These are phyloP conservation scores for Zaprionus lachaisei DNA, from an alignment of 1,140 invertebrate species.

Conservation along the genomic window DNA sequence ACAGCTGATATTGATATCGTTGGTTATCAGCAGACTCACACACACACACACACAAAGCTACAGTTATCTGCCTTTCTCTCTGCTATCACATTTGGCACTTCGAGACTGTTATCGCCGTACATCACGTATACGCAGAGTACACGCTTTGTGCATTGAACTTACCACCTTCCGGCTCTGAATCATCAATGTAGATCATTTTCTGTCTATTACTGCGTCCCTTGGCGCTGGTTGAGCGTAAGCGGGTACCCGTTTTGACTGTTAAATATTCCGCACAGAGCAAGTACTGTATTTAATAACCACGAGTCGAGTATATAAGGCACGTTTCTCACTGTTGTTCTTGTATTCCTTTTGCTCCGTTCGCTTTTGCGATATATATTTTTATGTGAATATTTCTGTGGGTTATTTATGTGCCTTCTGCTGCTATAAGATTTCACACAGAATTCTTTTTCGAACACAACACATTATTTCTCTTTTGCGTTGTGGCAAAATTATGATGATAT, in stretches of 20 bases:
- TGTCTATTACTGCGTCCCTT: slow-evolving; percentile 52
- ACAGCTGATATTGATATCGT: slow-evolving; percentile 19
- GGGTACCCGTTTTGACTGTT: slow-evolving; percentile 74
- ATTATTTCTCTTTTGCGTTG: slow-evolving; percentile 64
- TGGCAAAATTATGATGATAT: slow-evolving; percentile 28
- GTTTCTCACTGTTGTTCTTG: slow-evolving; percentile 2
- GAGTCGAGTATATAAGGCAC: slow-evolving; percentile 9
- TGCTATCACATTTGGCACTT: slow-evolving; percentile 35
- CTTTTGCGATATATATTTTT: slow-evolving; percentile 8
- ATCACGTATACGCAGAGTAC: slow-evolving; percentile 39
- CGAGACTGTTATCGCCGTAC: slow-evolving; percentile 2
- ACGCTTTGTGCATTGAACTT: slow-evolving; percentile 84
- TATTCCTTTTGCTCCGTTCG: slow-evolving; percentile 16
- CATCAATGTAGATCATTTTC: slow-evolving; percentile 93
- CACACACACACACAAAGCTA: not conserved
- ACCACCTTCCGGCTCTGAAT: slow-evolving; percentile 94
- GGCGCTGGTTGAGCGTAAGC: slow-evolving; percentile 63
- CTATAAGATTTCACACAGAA: slow-evolving; percentile 44
- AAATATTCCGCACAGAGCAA: slow-evolving; percentile 13
- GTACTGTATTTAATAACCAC: not conserved
- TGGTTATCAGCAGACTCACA: slow-evolving; percentile 11
- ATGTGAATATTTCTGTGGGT: slow-evolving; percentile 20
- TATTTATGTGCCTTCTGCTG: slow-evolving; percentile 26
- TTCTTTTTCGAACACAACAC: slow-evolving; percentile 49
- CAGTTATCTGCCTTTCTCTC: slow-evolving; percentile 36